Conservation (phyloP, 2,888 invertebrate genomes). For the Napeogenes sylphis region DNA sequence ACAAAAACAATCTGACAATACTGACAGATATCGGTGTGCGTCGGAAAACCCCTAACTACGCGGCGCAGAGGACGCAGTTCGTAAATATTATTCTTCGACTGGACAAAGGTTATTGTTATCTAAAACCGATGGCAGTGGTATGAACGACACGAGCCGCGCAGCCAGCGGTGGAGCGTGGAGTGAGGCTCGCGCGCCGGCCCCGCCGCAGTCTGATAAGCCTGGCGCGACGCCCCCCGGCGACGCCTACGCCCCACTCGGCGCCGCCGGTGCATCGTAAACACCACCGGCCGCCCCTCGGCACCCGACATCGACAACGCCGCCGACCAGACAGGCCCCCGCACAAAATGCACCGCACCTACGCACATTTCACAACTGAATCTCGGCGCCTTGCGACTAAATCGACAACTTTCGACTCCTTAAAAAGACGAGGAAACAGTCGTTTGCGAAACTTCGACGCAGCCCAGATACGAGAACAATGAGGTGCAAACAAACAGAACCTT, state of each 20-base stretch:
- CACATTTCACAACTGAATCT: constrained; percentile 66
- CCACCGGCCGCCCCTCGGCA: constrained; percentile 66
- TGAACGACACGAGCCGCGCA: constrained; percentile 61
- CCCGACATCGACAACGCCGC: constrained; percentile 44
- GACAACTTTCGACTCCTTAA: constrained; percentile 74
- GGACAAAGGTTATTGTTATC: constrained; percentile 78
- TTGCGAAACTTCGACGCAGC: constrained; percentile 64
- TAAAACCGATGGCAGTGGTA: constrained; percentile 65
- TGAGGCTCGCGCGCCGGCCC: constrained; percentile 76
- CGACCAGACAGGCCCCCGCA: constrained; percentile 66
- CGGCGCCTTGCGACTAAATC: constrained; percentile 55
- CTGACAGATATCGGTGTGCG: constrained; percentile 65
- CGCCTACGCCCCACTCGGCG: constrained; percentile 75
- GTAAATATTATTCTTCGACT: constrained; percentile 74
- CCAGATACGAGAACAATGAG: constrained; percentile 73
- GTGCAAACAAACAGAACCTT: constrained; percentile 66
- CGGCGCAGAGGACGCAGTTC: constrained; percentile 59
- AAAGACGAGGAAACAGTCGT: constrained; percentile 61
- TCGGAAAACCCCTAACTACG: constrained; percentile 73
- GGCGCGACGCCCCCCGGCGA: constrained; percentile 77
- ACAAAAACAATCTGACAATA: constrained; percentile 67
- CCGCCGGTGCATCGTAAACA: constrained; percentile 68
- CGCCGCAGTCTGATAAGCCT: constrained; percentile 76
- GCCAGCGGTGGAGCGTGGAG: constrained; percentile 64
- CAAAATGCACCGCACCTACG: constrained; percentile 67